phyloP scores from a whole-genome alignment of 2,113 vertebrate genomes.

The Strix uralensis region DNA sequence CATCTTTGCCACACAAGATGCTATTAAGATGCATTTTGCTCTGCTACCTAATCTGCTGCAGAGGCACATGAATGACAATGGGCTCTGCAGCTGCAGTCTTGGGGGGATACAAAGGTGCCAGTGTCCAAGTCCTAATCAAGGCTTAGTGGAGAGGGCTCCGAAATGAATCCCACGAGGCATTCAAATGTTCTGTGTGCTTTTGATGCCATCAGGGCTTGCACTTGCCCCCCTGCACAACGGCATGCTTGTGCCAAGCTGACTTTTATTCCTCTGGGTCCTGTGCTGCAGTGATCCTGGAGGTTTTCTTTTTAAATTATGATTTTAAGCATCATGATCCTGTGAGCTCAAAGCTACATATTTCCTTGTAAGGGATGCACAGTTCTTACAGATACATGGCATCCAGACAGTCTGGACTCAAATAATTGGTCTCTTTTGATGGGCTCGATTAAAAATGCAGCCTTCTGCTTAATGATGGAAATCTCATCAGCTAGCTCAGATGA shows the following conservation, averaged over 20 bases:
- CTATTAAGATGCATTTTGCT: background rate
- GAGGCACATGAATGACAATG: background rate
- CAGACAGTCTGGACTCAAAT: background rate
- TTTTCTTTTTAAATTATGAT: background rate
- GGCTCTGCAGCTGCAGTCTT: background rate
- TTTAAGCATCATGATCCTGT: background rate
- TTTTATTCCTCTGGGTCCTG: background rate
- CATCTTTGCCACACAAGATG: background rate
- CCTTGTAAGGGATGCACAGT: background rate
- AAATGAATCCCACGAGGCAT: background rate
- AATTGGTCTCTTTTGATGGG: background rate
- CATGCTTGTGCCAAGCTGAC: background rate
- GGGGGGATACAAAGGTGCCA: background rate
- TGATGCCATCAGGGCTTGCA: background rate
- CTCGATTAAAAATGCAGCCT: background rate
- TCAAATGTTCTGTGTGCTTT: background rate
- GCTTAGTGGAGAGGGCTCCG: background rate
- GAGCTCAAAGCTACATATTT: background rate
- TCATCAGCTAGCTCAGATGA: background rate
- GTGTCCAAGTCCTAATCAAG: background rate
- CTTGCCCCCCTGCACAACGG: background rate
- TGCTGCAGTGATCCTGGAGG: background rate
- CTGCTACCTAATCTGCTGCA: background rate
- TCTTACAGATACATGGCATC: fast-evolving
- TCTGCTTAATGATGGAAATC: background rate